Conservation (phyloP, 2,888 invertebrate genomes). For the Yponomeuta malinellus region DNA sequence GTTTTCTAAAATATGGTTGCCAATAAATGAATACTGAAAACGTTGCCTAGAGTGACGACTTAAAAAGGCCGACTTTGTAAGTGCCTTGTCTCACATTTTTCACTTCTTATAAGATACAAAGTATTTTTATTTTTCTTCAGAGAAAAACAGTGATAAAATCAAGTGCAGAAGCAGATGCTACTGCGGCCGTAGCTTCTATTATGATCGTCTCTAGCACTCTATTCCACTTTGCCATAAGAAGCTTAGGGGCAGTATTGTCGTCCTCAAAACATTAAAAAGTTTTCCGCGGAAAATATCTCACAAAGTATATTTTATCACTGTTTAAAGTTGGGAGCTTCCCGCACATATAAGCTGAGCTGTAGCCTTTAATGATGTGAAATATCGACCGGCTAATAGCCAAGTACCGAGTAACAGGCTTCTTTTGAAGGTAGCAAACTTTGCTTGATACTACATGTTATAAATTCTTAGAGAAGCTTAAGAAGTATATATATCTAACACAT, state of each 20-base stretch:
- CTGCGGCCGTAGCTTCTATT: conserved; percentile 18
- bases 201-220: conserved; percentile 28
- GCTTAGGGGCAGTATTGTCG: conserved; percentile 47
- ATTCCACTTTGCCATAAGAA: conserved; percentile 46
- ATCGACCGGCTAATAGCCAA: conserved; percentile 17
- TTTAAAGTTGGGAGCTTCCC: conserved; percentile 52
- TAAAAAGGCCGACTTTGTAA: too few species aligned
- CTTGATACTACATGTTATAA: background rate
- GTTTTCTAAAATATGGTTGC: too few species aligned
- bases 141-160: background rate
- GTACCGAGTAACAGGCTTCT: background rate
- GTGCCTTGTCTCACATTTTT: background rate
- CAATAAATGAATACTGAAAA: too few species aligned
- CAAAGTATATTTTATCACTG: conserved; percentile 66
- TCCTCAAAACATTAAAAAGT: conserved; percentile 62
- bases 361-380: conserved; percentile 50
- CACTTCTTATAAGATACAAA: background rate
- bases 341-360: conserved; percentile 53
- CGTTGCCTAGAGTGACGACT: too few species aligned
- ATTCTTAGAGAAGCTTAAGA: too few species aligned
- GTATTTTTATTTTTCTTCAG: background rate
- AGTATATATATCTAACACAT: too few species aligned
- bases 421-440: background rate
- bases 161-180: background rate
- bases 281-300: conserved; percentile 45